Evolutionary conservation across 1,140 invertebrate genomes (phyloP).

Genomic region (Leptinotarsa defecta): DNA sequence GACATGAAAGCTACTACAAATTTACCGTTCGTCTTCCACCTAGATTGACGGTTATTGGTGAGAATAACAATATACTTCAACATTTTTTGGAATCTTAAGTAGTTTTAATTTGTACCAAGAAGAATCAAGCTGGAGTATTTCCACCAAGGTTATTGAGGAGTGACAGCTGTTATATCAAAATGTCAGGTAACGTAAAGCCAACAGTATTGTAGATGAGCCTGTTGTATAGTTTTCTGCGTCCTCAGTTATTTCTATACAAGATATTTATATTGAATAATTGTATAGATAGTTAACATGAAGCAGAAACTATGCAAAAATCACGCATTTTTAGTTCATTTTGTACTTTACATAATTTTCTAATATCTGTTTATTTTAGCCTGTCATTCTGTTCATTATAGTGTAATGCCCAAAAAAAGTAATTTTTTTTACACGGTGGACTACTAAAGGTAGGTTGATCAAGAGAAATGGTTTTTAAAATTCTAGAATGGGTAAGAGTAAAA

Average conservation of each 20-base stretch:
- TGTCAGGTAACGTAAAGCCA: constrained; percentile 19
- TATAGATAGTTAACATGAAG: neutral
- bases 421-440: neutral
- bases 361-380: constrained; percentile 15
- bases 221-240: constrained; percentile 9
- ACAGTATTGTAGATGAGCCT: neutral
- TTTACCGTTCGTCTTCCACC: constrained; percentile 29
- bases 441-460: neutral
- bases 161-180: constrained; percentile 11
- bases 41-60: constrained; percentile 30
- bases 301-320: constrained; percentile 14
- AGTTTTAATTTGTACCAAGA: constrained; percentile 18
- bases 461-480: neutral
- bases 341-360: neutral
- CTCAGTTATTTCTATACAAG: neutral
- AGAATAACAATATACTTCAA: constrained; percentile 27
- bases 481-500: too few relatives aligned
- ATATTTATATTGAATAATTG: neutral
- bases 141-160: constrained; percentile 12
- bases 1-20: constrained; percentile 37
- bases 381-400: neutral
- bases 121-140: neutral
- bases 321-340: neutral
- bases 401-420: too few relatives aligned
- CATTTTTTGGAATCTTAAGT: constrained; percentile 33